A percentile compares a stretch with the other conserved stretches of the same genome.
phyloP scores from a whole-genome alignment of 2,888 invertebrate genomes.

The Philereme transversata region DNA sequence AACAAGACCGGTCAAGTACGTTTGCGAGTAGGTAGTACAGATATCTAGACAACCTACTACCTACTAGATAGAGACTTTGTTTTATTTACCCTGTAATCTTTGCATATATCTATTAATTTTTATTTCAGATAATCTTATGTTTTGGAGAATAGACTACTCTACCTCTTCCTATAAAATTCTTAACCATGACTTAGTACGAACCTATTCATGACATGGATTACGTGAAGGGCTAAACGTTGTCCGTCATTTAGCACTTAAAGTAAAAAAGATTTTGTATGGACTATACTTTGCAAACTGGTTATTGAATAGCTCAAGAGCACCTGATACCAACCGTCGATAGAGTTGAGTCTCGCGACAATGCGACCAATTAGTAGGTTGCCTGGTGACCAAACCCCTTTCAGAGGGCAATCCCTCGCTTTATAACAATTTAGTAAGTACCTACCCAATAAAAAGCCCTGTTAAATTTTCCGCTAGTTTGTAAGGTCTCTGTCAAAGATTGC shows the following conservation, averaged over 20 bases:
- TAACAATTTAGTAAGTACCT: not conserved
- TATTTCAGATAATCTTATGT: not conserved
- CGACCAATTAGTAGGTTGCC: slow-evolving; percentile 15
- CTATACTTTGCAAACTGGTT: not conserved
- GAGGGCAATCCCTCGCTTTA: not conserved
- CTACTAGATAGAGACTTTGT: too few species aligned
- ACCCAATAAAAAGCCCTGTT: not conserved
- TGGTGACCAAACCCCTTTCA: not conserved
- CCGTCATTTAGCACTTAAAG: not conserved
- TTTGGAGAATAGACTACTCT: too few species aligned
- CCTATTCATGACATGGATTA: too few species aligned
- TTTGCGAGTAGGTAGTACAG: too few species aligned
- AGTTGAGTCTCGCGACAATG: slow-evolving; percentile 9
- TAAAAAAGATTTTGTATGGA: not conserved
- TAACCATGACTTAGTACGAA: too few species aligned
- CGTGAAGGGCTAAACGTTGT: not conserved
- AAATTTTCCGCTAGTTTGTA: slow-evolving; percentile 6
- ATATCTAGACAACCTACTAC: too few species aligned
- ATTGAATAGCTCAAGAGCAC: not conserved
- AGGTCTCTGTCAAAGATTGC: not conserved
- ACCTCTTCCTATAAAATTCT: too few species aligned
- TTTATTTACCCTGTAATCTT: too few species aligned
- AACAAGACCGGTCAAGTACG: too few species aligned
- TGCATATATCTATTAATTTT: not conserved
- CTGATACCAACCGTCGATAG: not conserved